Evolutionary conservation across 2,888 invertebrate genomes (phyloP), one percentile per base, ranked within the genome.

Genomic region (Lepetodrilus schrolli): DNA sequence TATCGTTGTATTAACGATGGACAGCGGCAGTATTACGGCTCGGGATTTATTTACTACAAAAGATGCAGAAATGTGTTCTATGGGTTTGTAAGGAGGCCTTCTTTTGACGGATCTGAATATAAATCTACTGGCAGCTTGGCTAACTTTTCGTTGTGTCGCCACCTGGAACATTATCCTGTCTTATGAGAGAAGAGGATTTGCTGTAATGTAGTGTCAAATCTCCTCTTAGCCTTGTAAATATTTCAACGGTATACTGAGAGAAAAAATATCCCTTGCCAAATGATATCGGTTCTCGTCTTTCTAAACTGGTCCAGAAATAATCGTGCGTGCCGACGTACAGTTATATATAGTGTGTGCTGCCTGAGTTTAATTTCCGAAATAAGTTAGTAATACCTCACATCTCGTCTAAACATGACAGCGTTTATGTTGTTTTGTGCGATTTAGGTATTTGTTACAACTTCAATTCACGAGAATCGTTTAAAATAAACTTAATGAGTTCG

Each of bases 41-140:
- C 58, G 34, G 34, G 58, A 17, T 30, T 58, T 58, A 58, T 58
- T 58, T 58, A 58, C 34, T 58, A 30, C 58, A 58, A 58, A 26
- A 58, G 58, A 58, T 26, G 58, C 58, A 58, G 58, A 58, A n/a
- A 58, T 34, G 58, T 30, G 58, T 30, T 34, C 58, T 58, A 17
- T 7, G 30, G 58, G 58, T 34, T 58, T 58, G 26, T 26, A n/a
- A 17, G 30, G 58, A 58, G 30, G 26, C 30, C 26, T 23, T 34
- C 34, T 34, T 58, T 58, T 58, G 58, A 58, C 26, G 58, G 58
- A 30, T 58, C 34, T 58, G 26, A 58, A 58, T 34, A 58, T 58
- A 58, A 58, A 58, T 58, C 58, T 58, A 26, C 34, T 58, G 30
- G 17, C 58, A 34, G 30, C 58, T 30, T 30, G 58, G 58, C 23